Evolutionary conservation across 2,113 vertebrate genomes (phyloP).

Genomic region (Bufo bufo): DNA sequence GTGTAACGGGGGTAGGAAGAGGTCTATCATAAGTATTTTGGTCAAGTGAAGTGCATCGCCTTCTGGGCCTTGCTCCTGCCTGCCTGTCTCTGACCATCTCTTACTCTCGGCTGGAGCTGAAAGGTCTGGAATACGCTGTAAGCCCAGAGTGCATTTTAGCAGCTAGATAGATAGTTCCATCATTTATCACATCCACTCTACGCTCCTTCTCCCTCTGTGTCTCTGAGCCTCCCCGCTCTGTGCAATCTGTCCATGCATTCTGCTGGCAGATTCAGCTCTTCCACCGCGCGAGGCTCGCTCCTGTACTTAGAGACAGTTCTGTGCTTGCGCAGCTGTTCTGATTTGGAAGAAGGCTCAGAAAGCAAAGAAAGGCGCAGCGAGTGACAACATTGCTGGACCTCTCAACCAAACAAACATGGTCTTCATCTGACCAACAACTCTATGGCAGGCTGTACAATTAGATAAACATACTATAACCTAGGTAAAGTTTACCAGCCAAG

Average conservation of each 20-base stretch:
- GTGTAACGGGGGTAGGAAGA: neutral
- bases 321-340: slow-evolving; percentile 21
- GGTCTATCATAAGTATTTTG: neutral
- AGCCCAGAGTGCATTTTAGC: neutral
- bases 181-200: slow-evolving; percentile 33
- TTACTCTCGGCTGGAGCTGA: neutral
- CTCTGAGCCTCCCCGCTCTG: slow-evolving; percentile 33
- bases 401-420: neutral
- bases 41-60: neutral
- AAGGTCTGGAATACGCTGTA: neutral
- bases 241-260: slow-evolving; percentile 47
- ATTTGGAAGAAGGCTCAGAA: slow-evolving; percentile 8
- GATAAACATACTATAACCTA: too few species aligned
- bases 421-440: neutral
- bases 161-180: neutral
- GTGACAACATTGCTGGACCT: neutral
- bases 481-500: too few species aligned
- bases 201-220: slow-evolving; percentile 20
- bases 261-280: slow-evolving; percentile 26
- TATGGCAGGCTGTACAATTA: neutral
- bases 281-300: neutral
- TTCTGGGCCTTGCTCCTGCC: neutral
- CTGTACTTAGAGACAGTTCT: slow-evolving; percentile 22
- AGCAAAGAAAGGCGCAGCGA: neutral
- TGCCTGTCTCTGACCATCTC: neutral